Evolutionary conservation across 2,113 vertebrate genomes (phyloP).

Genomic region (Albula goreensis): DNA sequence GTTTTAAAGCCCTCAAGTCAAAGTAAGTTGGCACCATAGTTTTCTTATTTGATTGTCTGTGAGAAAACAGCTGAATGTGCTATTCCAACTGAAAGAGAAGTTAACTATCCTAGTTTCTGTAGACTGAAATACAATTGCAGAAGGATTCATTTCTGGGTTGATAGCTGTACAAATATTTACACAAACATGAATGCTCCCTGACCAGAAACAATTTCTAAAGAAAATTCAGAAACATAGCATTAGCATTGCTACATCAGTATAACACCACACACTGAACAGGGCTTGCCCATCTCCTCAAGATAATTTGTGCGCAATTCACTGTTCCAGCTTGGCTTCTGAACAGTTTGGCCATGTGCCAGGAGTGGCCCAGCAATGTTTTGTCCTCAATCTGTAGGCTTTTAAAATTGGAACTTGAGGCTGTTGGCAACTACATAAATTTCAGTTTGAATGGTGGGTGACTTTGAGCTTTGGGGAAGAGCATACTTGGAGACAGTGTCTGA

Average conservation of each 20-base stretch:
- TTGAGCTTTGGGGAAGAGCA: not conserved
- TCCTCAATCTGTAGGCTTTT: not conserved
- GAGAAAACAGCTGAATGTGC: not conserved
- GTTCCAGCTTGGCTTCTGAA: no score
- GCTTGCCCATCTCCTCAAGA: slow-evolving; percentile 41
- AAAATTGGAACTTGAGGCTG: not conserved
- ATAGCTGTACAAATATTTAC: not conserved
- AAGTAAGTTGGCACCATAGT: not conserved
- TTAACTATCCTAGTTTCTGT: not conserved
- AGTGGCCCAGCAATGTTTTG: not conserved
- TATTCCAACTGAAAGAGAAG: not conserved
- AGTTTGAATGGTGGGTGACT: not conserved
- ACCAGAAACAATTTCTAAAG: slow-evolving; percentile 47
- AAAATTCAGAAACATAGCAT: slow-evolving; percentile 41
- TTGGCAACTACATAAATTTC: not conserved
- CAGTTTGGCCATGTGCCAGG: no score
- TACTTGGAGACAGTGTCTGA: not conserved
- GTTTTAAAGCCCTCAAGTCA: not conserved
- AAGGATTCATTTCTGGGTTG: not conserved
- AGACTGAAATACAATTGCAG: not conserved
- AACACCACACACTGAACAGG: slow-evolving; percentile 30
- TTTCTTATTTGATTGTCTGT: not conserved
- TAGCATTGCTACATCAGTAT: slow-evolving; percentile 28
- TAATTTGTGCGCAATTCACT: not conserved
- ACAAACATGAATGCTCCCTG: slow-evolving; percentile 32